These are phyloP conservation scores for Megalurothrips usitatus DNA, from an alignment of 2,888 invertebrate species.

Conservation along the genomic window DNA sequence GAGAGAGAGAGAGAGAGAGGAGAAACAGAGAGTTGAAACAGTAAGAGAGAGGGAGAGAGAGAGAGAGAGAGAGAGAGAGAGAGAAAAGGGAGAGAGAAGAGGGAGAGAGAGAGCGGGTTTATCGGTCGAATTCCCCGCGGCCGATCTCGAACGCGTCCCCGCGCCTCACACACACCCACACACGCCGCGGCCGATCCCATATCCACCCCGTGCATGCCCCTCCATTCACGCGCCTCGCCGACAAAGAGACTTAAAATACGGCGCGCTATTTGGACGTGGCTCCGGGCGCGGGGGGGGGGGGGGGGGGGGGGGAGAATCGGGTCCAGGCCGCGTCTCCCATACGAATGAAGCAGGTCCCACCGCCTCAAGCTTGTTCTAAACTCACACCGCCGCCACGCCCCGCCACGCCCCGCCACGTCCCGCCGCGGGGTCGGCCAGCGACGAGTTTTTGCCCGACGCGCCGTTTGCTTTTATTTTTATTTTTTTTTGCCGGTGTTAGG, in stretches of 20 bases:
- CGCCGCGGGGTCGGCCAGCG: no score
- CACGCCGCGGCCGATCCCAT: not conserved
- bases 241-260: conserved; percentile 11
- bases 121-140: not conserved
- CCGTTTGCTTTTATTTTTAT: no score
- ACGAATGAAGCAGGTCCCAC: not conserved
- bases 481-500: no score
- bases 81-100: not conserved
- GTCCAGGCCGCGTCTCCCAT: not conserved
- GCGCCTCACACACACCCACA: not conserved
- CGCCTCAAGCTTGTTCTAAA: no score
- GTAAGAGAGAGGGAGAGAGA: no score
- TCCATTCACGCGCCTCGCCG: not conserved
- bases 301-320: not conserved
- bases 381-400: no score
- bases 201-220: not conserved
- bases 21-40: no score
- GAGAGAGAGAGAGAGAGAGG: not conserved
- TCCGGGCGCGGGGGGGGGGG: not conserved
- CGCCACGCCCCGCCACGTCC: no score
- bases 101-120: not conserved
- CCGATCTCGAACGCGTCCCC: no score
- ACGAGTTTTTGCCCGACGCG: no score
- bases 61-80: no score
- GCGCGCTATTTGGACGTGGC: conserved; percentile 2